Conservation (phyloP, 23 tunicate species). For the Halocynthia roretzi region DNA sequence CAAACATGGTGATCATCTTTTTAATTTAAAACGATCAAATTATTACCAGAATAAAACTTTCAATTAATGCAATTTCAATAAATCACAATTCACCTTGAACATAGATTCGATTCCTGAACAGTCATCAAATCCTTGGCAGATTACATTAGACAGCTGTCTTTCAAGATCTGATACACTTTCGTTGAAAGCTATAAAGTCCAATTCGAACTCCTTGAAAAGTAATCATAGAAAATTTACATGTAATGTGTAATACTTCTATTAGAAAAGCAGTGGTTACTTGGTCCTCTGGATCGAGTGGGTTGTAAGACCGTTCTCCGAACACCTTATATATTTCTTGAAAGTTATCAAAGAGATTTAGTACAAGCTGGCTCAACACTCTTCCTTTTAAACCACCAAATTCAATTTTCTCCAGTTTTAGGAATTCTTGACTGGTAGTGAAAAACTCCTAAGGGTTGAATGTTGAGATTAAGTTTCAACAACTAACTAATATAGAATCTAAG, state of each 20-base stretch:
- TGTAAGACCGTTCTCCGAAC: constrained; percentile 77
- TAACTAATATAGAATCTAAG: background rate
- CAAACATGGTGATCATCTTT: constrained; percentile 78
- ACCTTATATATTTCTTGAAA: constrained; percentile 79
- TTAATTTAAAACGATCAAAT: background rate
- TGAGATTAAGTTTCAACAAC: background rate
- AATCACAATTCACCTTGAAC: constrained; percentile 45
- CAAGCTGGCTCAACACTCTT: constrained; percentile 61
- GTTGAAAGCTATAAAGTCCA: constrained; percentile 44
- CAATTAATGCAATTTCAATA: no score
- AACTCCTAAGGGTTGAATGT: constrained; percentile 43
- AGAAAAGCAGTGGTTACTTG: constrained; percentile 8
- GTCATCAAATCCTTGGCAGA: constrained; percentile 95
- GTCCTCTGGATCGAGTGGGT: constrained; percentile 94
- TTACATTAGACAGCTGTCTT: constrained; percentile 79
- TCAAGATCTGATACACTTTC: constrained; percentile 72
- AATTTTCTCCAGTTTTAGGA: constrained; percentile 89
- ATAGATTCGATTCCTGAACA: constrained; percentile 80
- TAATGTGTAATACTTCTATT: background rate
- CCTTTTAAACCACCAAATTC: constrained; percentile 98
- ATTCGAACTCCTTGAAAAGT: constrained; percentile 59
- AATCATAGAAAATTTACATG: background rate
- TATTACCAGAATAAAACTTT: background rate
- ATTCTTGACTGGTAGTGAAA: constrained; percentile 66
- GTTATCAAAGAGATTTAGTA: constrained; percentile 50